These are phyloP conservation scores for Saguinus midas DNA, from an alignment of 2,113 vertebrate genomes.

Conservation along the genomic window DNA sequence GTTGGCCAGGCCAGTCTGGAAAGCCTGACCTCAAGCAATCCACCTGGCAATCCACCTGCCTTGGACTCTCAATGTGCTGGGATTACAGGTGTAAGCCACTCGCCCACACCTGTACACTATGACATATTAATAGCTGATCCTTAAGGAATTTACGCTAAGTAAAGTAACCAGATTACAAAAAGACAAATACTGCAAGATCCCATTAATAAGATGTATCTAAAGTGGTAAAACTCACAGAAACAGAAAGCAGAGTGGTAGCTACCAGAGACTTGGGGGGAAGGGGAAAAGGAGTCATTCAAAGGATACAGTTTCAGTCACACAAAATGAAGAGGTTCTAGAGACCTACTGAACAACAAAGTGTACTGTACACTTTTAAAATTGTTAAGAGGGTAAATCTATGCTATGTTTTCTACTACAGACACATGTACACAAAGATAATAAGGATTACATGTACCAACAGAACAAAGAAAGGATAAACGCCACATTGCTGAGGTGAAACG, in stretches of 20 bases:
- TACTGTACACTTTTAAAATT: background rate
- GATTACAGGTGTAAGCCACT: background rate
- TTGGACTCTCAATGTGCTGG: background rate
- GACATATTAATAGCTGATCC: background rate
- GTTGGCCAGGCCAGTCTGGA: background rate
- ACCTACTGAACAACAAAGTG: background rate
- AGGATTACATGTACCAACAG: no score
- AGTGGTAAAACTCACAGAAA: constrained; percentile 11
- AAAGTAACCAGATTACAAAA: no score
- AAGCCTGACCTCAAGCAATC: background rate
- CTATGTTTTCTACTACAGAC: no score
- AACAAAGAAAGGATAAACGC: no score
- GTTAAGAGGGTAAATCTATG: background rate
- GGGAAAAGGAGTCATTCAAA: background rate
- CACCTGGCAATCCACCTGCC: background rate
- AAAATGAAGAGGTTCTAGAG: background rate
- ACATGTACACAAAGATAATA: no score
- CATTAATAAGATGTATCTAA: background rate
- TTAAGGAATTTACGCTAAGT: background rate
- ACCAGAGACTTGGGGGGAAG: background rate
- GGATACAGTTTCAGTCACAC: background rate
- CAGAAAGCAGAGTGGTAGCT: background rate
- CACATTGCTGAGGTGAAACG: no score
- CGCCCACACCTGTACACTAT: background rate
- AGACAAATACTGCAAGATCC: background rate